A percentile compares a stretch with the other conserved stretches of the same genome.
These are phyloP conservation scores for Gambusia yucatana DNA, from an alignment of 2,797 vertebrate genomes.

Conservation along the genomic window DNA sequence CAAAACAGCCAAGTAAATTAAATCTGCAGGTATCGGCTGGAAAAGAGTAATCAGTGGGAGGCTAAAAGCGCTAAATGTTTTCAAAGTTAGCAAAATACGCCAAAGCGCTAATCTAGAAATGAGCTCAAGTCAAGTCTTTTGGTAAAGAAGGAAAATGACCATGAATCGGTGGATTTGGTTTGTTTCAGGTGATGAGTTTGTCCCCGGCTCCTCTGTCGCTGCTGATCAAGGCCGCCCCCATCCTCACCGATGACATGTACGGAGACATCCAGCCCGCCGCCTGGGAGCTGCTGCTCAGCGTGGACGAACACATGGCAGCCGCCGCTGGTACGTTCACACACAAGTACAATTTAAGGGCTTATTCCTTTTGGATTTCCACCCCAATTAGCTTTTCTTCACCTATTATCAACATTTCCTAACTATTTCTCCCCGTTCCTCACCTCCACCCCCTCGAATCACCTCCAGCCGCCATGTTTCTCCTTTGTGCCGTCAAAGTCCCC, in stretches of 20 bases:
- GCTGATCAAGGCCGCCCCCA: slow-evolving; percentile 95
- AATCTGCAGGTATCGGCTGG: no score
- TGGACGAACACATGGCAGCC: slow-evolving; percentile 98
- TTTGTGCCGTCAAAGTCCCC: slow-evolving; percentile 97
- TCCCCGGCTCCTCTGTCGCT: slow-evolving; percentile 95
- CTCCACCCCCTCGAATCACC: not conserved
- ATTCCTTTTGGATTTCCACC: not conserved
- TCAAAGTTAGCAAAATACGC: no score
- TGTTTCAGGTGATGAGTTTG: slow-evolving; percentile 93
- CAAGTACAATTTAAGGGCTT: not conserved
- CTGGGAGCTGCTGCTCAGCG: slow-evolving; percentile 95
- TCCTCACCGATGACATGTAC: slow-evolving; percentile 98
- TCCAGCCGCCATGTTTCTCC: slow-evolving; percentile 97
- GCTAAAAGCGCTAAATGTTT: no score
- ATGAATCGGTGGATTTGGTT: not conserved
- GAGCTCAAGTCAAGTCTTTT: not conserved
- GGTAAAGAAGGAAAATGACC: not conserved
- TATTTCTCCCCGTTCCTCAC: not conserved
- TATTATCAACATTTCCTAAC: not conserved
- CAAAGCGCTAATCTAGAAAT: no score
- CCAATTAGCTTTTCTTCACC: not conserved
- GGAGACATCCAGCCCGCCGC: slow-evolving; percentile 97
- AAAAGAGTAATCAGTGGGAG: no score
- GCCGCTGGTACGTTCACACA: slow-evolving; percentile 87
- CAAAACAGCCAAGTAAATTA: no score